A percentile compares a stretch with the other conserved stretches of the same genome.
phyloP scores from a whole-genome alignment of 2,797 vertebrate genomes.

The Sternotherus odoratus region DNA sequence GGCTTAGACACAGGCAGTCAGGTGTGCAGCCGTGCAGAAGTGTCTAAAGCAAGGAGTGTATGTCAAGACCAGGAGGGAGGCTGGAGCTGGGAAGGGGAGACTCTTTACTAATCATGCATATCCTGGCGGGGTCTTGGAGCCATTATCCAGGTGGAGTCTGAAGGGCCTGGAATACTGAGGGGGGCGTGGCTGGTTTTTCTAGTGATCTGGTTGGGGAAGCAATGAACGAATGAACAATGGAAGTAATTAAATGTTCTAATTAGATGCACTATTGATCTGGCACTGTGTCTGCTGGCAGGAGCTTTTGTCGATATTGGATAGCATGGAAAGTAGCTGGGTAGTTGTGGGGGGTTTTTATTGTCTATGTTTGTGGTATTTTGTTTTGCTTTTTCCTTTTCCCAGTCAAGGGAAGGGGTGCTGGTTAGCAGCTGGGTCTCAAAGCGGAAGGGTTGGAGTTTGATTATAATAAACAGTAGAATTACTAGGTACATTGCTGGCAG shows the following conservation, averaged over 20 bases:
- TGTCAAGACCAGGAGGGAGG: not conserved
- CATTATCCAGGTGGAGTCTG: fast-evolving
- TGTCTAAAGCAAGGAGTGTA: not conserved
- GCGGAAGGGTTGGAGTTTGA: not conserved
- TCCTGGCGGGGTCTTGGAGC: not conserved
- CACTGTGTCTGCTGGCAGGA: not conserved
- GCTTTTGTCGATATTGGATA: not conserved
- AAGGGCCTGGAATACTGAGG: not conserved
- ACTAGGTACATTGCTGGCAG: not conserved
- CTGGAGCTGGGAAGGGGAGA: fast-evolving
- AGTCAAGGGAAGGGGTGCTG: fast-evolving
- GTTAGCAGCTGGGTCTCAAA: not conserved
- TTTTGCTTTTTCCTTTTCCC: not conserved
- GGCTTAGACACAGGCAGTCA: not conserved
- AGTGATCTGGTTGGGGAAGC: not conserved
- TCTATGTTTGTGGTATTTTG: not conserved
- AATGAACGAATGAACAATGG: not conserved
- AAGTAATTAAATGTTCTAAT: conserved; percentile 9
- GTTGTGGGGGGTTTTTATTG: not conserved
- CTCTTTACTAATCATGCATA: not conserved
- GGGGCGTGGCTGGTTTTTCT: not conserved
- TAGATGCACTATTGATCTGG: not conserved
- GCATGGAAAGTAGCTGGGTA: not conserved
- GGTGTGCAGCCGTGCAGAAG: not conserved
- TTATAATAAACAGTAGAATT: fast-evolving